Conservation (phyloP, 2,888 invertebrate genomes). For the Himalopsyche japonica region DNA sequence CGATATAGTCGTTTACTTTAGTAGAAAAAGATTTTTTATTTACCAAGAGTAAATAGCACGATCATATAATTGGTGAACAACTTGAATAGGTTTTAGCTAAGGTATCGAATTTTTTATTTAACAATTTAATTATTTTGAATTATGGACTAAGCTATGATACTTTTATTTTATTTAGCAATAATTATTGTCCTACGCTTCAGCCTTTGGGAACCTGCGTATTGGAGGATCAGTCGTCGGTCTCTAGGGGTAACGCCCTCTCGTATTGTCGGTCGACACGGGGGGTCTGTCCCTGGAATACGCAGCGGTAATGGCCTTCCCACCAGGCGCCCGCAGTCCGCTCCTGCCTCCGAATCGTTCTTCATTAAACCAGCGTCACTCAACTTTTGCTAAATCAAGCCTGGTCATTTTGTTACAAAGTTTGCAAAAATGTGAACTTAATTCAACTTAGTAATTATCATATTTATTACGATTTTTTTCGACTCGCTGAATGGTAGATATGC, state of each 20-base stretch:
- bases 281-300: background rate
- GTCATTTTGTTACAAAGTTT: background rate
- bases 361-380: background rate
- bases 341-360: background rate
- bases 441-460: too few relatives aligned
- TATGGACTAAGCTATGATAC: too few relatives aligned
- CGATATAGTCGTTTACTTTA: too few relatives aligned
- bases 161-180: too few relatives aligned
- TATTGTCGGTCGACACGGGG: background rate
- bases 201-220: background rate
- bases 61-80: too few relatives aligned
- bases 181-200: background rate
- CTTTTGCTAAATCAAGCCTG: background rate
- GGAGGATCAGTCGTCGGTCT: background rate
- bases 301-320: background rate
- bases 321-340: conserved; percentile 1
- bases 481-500: too few relatives aligned
- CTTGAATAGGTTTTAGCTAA: too few relatives aligned
- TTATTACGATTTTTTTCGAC: too few relatives aligned
- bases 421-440: background rate
- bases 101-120: too few relatives aligned
- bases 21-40: too few relatives aligned
- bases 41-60: too few relatives aligned
- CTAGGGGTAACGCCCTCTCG: background rate
- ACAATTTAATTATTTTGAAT: too few relatives aligned